Conservation (phyloP, 2,113 vertebrate genomes). For the Oncorhynchus masou region DNA sequence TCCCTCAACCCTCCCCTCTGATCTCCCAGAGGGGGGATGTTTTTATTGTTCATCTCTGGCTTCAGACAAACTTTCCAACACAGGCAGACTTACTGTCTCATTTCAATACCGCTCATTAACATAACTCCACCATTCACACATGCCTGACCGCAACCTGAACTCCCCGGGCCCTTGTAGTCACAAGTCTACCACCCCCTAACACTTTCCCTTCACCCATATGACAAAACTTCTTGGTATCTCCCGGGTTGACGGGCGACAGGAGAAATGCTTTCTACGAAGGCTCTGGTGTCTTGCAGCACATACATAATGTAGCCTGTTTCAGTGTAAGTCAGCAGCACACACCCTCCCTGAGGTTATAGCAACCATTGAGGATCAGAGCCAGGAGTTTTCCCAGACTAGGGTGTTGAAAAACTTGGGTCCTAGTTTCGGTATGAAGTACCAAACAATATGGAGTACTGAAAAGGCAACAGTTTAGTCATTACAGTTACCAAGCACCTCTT, state of each 20-base stretch:
- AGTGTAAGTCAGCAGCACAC: background rate
- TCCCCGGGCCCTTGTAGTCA: conserved; percentile 20
- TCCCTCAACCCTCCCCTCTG: background rate
- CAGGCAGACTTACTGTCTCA: conserved; percentile 32
- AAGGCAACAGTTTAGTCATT: conserved; percentile 28
- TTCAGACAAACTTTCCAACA: conserved; percentile 4
- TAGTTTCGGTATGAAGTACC: too few relatives aligned
- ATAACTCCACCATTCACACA: conserved; percentile 18
- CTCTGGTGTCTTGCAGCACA: background rate
- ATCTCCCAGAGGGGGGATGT: background rate
- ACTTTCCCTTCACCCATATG: conserved; percentile 2
- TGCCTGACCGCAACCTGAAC: conserved; percentile 63
- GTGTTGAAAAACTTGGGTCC: too few relatives aligned
- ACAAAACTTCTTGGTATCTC: background rate
- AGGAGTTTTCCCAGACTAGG: too few relatives aligned
- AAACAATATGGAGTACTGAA: too few relatives aligned
- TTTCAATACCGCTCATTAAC: conserved; percentile 37
- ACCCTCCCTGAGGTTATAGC: background rate
- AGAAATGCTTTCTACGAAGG: background rate
- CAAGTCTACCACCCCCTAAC: conserved; percentile 27
- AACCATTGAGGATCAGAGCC: too few relatives aligned
- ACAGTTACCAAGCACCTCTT: conserved; percentile 57
- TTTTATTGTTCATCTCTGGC: conserved; percentile 19
- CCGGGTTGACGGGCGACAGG: background rate
- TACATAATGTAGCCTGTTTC: too few relatives aligned